Conservation (phyloP, 2,797 vertebrate genomes). For the Neopelma chrysocephalum region DNA sequence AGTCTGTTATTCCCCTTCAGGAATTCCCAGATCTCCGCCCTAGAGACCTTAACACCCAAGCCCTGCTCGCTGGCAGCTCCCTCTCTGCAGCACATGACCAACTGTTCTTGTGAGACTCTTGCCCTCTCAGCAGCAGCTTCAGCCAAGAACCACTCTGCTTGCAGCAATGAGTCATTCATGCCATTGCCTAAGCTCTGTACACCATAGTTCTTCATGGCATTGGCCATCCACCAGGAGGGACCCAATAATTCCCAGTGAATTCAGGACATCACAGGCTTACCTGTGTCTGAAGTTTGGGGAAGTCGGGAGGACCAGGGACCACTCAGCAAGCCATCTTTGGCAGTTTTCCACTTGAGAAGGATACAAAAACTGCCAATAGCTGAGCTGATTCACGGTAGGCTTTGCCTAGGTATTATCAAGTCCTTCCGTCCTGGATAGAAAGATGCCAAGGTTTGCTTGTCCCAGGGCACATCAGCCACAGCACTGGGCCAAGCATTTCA, state of each 20-base stretch:
- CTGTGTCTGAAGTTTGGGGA: rapidly evolving
- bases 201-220: background rate
- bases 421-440: background rate
- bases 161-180: background rate
- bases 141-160: background rate
- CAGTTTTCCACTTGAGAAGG: background rate
- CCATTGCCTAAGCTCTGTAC: background rate
- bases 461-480: background rate
- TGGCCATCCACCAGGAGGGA: rapidly evolving
- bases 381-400: background rate
- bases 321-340: background rate
- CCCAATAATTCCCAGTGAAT: background rate
- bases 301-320: background rate
- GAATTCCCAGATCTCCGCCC: background rate
- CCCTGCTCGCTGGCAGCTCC: background rate
- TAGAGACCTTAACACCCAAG: background rate
- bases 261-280: rapidly evolving
- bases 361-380: background rate
- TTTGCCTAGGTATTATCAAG: background rate
- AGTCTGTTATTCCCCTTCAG: background rate
- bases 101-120: background rate
- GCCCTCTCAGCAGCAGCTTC: background rate
- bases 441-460: background rate
- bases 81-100: background rate
- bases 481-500: background rate